Evolutionary conservation across 2,113 vertebrate species (phyloP).

Genomic region (Caretta caretta): DNA sequence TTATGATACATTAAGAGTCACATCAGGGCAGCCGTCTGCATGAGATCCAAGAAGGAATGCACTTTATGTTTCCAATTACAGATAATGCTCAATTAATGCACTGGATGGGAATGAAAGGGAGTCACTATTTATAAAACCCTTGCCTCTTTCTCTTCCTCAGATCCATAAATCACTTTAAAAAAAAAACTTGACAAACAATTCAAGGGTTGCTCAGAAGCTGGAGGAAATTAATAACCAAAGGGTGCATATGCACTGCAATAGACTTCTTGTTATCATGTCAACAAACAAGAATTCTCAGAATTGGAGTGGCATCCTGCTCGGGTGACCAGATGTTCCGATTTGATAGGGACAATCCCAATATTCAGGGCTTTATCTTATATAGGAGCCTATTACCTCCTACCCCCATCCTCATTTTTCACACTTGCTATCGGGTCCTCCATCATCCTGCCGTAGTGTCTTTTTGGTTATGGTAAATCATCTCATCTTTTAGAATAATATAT

Average conservation of each 20-base stretch:
- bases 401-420: too few relatives aligned
- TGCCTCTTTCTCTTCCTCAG: conserved; percentile 22
- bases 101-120: conserved; percentile 48
- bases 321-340: not conserved
- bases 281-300: conserved; percentile 9
- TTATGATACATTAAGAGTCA: conserved; percentile 21
- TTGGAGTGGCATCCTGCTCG: accelerated
- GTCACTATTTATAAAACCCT: conserved; percentile 44
- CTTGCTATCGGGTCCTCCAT: accelerated
- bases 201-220: conserved; percentile 43
- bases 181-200: conserved; percentile 8
- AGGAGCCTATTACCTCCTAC: too few relatives aligned
- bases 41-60: conserved; percentile 34
- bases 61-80: conserved; percentile 64
- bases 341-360: not conserved
- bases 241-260: not conserved
- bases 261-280: not conserved
- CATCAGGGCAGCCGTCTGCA: conserved; percentile 51
- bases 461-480: conserved; percentile 29
- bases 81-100: conserved; percentile 61
- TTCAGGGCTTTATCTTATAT: not conserved
- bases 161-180: conserved; percentile 37
- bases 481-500: conserved; percentile 11
- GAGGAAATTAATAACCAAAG: conserved; percentile 39
- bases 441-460: accelerated